These are phyloP conservation scores for Masticophis lateralis DNA, from an alignment of 2,797 vertebrate species.

Conservation along the genomic window DNA sequence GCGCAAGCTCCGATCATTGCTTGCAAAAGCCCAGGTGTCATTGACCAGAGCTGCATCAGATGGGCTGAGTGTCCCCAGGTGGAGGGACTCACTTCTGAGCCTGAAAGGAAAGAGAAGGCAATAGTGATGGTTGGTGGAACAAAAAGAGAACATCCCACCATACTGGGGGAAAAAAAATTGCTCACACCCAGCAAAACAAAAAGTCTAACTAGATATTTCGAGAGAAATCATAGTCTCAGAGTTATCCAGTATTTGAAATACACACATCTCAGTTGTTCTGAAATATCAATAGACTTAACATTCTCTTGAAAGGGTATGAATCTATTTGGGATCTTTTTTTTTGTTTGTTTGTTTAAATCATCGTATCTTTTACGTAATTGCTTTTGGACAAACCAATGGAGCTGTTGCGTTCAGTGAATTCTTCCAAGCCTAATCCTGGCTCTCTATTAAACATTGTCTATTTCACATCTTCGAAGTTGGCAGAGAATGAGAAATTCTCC, in stretches of 20 bases:
- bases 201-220: not conserved
- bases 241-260: not conserved
- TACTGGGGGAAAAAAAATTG: not conserved
- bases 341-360: not conserved
- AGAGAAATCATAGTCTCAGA: not conserved
- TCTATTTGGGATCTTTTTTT: not conserved
- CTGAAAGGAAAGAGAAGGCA: not conserved
- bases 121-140: rapidly evolving
- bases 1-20: not conserved
- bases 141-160: not conserved
- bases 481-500: not conserved
- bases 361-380: not conserved
- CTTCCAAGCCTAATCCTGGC: not conserved
- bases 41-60: slow-evolving; percentile 20
- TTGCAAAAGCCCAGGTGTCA: not conserved
- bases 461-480: not conserved
- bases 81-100: not conserved
- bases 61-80: not conserved
- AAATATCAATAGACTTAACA: not conserved
- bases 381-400: not conserved
- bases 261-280: not conserved
- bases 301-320: not conserved
- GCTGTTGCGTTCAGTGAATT: not conserved
- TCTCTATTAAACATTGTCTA: not conserved
- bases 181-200: not conserved